Conservation (phyloP, 92 coral and sea anemone species). For the Actinostola sp. region DNA sequence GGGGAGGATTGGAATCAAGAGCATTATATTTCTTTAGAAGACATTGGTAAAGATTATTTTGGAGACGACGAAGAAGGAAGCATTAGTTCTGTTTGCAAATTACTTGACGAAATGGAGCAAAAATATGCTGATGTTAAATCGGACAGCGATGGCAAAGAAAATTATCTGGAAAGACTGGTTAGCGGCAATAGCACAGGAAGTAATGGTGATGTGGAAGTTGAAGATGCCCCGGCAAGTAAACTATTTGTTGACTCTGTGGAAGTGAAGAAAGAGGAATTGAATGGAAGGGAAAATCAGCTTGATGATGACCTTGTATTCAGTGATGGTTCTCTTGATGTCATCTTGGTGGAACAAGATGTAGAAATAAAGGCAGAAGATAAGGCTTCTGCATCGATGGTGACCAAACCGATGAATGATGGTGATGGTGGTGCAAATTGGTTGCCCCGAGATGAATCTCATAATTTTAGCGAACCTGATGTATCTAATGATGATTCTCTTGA, state of each 20-base stretch:
- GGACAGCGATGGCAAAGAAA: neutral
- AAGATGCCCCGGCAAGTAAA: too few species aligned
- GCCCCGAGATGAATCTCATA: too few species aligned
- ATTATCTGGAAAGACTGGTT: too few species aligned
- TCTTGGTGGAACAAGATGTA: neutral
- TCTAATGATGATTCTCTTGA: neutral
- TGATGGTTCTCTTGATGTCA: neutral
- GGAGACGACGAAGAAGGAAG: constrained; percentile 6
- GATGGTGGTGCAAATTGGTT: too few species aligned
- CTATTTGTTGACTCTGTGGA: neutral
- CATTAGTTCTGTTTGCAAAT: too few species aligned
- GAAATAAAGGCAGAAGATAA: too few species aligned
- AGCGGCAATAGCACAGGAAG: neutral
- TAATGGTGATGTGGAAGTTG: neutral
- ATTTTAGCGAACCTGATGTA: neutral
- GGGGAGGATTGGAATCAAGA: neutral
- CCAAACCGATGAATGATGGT: too few species aligned
- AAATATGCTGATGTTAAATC: neutral
- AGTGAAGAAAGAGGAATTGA: too few species aligned
- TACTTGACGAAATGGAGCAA: neutral
- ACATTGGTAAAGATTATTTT: neutral
- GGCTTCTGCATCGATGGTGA: too few species aligned
- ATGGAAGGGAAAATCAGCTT: too few species aligned
- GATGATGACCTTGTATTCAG: neutral
- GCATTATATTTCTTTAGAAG: neutral